Evolutionary conservation across 2,113 vertebrate species (phyloP).

Genomic region (Promerops cafer): DNA sequence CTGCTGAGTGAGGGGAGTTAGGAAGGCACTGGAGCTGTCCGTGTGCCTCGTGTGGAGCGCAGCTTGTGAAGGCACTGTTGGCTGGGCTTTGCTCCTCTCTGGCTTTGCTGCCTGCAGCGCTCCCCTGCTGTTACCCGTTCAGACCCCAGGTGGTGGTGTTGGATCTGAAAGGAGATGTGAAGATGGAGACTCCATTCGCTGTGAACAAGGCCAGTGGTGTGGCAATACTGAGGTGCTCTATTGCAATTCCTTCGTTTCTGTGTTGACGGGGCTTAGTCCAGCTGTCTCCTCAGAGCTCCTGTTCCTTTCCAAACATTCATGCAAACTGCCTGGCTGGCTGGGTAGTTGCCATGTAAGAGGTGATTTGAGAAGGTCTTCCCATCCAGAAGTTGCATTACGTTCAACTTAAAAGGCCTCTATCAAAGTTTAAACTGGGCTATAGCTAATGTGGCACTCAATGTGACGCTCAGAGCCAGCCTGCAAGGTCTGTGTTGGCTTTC

Average conservation of each 20-base stretch:
- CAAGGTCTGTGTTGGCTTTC: neutral
- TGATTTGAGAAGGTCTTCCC: neutral
- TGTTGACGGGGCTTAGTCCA: neutral
- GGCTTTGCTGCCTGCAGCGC: no score
- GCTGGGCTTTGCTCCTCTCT: fast-evolving
- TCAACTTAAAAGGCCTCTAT: neutral
- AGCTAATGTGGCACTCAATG: neutral
- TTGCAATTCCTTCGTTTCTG: neutral
- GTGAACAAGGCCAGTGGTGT: fast-evolving
- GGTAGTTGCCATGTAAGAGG: fast-evolving
- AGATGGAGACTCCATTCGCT: fast-evolving
- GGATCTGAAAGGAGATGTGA: neutral
- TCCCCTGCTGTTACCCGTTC: fast-evolving
- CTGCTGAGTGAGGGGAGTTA: neutral
- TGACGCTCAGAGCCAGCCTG: neutral
- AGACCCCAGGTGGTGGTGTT: neutral
- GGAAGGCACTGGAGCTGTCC: fast-evolving
- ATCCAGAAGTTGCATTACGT: neutral
- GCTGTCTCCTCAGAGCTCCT: neutral
- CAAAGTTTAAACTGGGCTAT: neutral
- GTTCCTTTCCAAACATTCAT: neutral
- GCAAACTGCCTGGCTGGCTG: neutral
- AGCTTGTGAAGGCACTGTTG: fast-evolving
- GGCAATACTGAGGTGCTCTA: neutral
- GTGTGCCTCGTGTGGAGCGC: fast-evolving